A percentile compares a stretch with the other conserved stretches of the same genome.
These are phyloP conservation scores for Acanthosoma haemorrhoidale DNA, from an alignment of 2,888 invertebrate species.

Conservation along the genomic window DNA sequence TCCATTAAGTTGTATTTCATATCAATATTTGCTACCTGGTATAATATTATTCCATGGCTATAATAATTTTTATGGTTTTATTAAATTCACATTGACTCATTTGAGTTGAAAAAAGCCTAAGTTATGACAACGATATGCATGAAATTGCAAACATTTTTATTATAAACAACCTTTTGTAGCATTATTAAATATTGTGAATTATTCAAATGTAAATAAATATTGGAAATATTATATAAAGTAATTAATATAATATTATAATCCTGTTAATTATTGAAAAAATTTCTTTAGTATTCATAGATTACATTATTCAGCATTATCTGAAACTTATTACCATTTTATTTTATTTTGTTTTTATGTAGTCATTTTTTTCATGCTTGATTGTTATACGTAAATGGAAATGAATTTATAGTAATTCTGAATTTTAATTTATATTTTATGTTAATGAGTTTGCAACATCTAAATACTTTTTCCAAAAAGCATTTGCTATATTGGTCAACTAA, in stretches of 20 bases:
- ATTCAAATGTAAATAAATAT: constrained; percentile 34
- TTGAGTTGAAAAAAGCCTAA: constrained; percentile 32
- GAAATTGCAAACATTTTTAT: constrained; percentile 24
- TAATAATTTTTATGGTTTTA: constrained; percentile 12
- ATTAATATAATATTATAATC: constrained; percentile 32
- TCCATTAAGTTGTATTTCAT: background rate
- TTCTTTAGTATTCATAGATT: constrained; percentile 30
- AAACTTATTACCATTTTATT: background rate
- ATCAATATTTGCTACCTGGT: background rate
- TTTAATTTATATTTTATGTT: too few relatives aligned
- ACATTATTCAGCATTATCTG: constrained; percentile 11
- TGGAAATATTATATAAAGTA: constrained; percentile 33
- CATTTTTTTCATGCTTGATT: too few relatives aligned
- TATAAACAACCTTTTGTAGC: constrained; percentile 30
- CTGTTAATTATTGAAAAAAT: constrained; percentile 28
- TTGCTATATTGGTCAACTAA: too few relatives aligned
- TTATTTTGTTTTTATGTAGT: background rate
- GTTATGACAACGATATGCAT: constrained; percentile 35
- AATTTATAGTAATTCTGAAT: too few relatives aligned
- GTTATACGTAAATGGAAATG: too few relatives aligned
- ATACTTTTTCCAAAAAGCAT: too few relatives aligned
- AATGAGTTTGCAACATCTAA: too few relatives aligned
- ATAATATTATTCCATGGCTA: constrained; percentile 26
- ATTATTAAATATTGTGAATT: constrained; percentile 33
- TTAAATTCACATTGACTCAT: constrained; percentile 12